Conservation (phyloP, 2,888 invertebrate genomes). For the Meloe dianella region DNA sequence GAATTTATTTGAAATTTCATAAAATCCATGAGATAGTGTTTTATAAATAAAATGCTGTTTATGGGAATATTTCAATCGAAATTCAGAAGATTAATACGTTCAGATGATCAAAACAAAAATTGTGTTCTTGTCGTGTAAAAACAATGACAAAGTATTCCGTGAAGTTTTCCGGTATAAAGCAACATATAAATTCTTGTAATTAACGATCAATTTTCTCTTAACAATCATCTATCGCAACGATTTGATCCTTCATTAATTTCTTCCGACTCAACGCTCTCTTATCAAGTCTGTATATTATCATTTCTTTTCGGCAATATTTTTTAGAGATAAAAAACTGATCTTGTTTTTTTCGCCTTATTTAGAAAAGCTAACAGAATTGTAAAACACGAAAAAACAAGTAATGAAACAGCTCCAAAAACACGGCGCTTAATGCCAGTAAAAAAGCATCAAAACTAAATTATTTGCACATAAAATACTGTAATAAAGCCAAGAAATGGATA, state of each 20-base stretch:
- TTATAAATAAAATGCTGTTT: too few species aligned
- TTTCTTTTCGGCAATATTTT: not conserved
- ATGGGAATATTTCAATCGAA: too few species aligned
- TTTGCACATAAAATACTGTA: not conserved
- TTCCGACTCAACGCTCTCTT: not conserved
- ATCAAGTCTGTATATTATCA: not conserved
- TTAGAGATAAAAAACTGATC: not conserved
- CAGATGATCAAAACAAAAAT: too few species aligned
- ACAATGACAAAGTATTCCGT: too few species aligned
- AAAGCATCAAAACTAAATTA: constrained; percentile 7
- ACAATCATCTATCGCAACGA: not conserved
- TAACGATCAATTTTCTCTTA: not conserved
- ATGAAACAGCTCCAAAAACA: constrained; percentile 6
- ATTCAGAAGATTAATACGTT: too few species aligned
- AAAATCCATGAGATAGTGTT: too few species aligned
- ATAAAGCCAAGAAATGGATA: not conserved
- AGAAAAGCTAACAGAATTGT: not conserved
- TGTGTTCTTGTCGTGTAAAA: too few species aligned
- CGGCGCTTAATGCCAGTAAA: not conserved
- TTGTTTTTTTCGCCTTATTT: not conserved
- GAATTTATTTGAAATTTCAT: not conserved
- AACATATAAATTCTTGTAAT: not conserved
- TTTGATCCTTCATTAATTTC: not conserved
- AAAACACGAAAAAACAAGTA: not conserved
- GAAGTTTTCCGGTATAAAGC: not conserved